A percentile compares a stretch with the other conserved stretches of the same genome.
phyloP scores from a whole-genome alignment of 2,888 invertebrate species.

The Callinectes sapidus region DNA sequence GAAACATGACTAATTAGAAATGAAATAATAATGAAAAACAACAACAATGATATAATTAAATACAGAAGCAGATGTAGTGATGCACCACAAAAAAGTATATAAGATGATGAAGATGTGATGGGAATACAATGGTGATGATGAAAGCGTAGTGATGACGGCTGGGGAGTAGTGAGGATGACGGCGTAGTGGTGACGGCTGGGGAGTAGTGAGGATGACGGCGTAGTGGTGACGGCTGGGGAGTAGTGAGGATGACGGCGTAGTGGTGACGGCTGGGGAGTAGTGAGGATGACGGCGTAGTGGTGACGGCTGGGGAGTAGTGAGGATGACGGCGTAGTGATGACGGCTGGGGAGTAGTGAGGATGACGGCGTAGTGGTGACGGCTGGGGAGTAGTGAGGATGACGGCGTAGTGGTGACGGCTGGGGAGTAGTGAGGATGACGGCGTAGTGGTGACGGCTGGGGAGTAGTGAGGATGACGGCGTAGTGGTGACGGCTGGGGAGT shows the following conservation, averaged over 20 bases:
- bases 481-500: background rate
- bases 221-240: too few species aligned
- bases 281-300: background rate
- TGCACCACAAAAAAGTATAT: background rate
- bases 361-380: too few species aligned
- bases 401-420: background rate
- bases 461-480: too few species aligned
- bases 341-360: background rate
- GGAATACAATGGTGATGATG: background rate
- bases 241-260: too few species aligned
- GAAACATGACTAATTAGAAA: background rate
- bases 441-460: too few species aligned
- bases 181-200: background rate
- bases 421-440: background rate
- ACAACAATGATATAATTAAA: background rate
- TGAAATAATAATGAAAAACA: background rate
- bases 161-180: too few species aligned
- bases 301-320: too few species aligned
- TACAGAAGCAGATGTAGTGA: background rate
- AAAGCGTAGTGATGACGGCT: background rate
- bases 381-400: too few species aligned
- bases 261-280: background rate
- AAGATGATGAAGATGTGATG: background rate
- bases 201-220: background rate
- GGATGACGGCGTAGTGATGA: too few species aligned